Evolutionary conservation across 1,140 invertebrate species (phyloP).

Genomic region (Conopomorpha cramerella): DNA sequence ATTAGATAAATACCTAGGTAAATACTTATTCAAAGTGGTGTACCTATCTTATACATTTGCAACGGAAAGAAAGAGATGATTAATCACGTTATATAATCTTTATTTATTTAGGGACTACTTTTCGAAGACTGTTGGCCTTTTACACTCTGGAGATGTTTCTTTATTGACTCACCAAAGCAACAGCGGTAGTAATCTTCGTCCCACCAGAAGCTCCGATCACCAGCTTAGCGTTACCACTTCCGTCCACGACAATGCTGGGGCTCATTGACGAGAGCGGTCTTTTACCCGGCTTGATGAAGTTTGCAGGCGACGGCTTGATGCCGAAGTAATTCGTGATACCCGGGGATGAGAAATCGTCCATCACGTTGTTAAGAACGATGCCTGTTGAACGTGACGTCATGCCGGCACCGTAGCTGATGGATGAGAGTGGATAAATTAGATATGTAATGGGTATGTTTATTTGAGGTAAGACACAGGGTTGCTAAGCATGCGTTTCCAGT

Average conservation of each 20-base stretch:
- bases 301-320: constrained; percentile 75
- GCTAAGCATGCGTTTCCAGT: too few relatives aligned
- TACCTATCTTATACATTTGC: too few relatives aligned
- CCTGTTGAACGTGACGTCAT: constrained; percentile 79
- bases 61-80: too few relatives aligned
- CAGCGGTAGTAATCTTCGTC: constrained; percentile 83
- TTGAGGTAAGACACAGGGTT: too few relatives aligned
- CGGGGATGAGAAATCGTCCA: constrained; percentile 94
- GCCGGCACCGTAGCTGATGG: constrained; percentile 84
- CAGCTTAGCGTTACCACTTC: constrained; percentile 72
- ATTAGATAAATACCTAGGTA: too few relatives aligned
- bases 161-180: constrained; percentile 78
- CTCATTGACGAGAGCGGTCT: constrained; percentile 91
- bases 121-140: too few relatives aligned
- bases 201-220: constrained; percentile 93
- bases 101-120: too few relatives aligned
- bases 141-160: too few relatives aligned
- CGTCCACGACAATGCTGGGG: constrained; percentile 81
- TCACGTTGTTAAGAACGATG: constrained; percentile 90
- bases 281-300: constrained; percentile 82
- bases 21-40: too few relatives aligned
- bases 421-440: too few relatives aligned
- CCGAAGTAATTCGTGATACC: constrained; percentile 78
- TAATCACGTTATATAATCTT: too few relatives aligned
- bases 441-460: too few relatives aligned